Evolutionary conservation across 2,113 vertebrate species (phyloP).

Genomic region (Channa argus): DNA sequence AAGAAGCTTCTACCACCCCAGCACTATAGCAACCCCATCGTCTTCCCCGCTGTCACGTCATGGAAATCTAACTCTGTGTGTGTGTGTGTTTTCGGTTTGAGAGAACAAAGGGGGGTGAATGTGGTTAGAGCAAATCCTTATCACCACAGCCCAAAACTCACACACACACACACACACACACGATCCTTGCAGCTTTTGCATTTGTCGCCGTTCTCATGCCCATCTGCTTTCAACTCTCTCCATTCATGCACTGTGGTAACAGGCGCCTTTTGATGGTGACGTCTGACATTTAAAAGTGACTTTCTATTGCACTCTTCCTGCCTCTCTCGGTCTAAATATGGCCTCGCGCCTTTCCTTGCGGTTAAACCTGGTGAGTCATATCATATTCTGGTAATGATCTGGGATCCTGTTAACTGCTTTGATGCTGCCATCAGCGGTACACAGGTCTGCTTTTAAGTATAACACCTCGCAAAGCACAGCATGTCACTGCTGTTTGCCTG

Average conservation of each 20-base stretch:
- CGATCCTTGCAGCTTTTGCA: conserved; percentile 60
- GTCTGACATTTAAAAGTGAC: conserved; percentile 80
- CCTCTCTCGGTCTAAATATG: conserved; percentile 61
- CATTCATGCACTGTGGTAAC: conserved; percentile 74
- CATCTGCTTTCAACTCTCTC: conserved; percentile 76
- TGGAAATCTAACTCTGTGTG: conserved; percentile 65
- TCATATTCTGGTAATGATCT: conserved; percentile 73
- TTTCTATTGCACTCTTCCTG: conserved; percentile 66
- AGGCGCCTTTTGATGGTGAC: conserved; percentile 75
- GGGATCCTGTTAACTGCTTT: conserved; percentile 71
- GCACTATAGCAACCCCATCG: conserved; percentile 49
- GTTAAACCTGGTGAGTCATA: conserved; percentile 75
- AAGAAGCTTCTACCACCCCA: conserved; percentile 36
- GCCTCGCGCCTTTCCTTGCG: conserved; percentile 60
- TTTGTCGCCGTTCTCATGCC: conserved; percentile 64
- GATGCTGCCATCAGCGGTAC: conserved; percentile 55
- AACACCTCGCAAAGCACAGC: conserved; percentile 47
- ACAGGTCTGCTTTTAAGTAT: conserved; percentile 46
- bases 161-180: conserved; percentile 31
- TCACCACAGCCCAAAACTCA: conserved; percentile 62
- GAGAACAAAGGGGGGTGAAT: conserved; percentile 69
- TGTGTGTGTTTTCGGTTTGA: conserved; percentile 50
- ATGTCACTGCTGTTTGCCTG: conserved; percentile 4
- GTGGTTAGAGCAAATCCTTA: conserved; percentile 77
- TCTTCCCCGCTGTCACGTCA: conserved; percentile 69